Percentiles rank a stretch among this genome's conserved stretches.
These are phyloP conservation scores for Microhierax caerulescens DNA, from an alignment of 2,797 vertebrate species.

Conservation along the genomic window DNA sequence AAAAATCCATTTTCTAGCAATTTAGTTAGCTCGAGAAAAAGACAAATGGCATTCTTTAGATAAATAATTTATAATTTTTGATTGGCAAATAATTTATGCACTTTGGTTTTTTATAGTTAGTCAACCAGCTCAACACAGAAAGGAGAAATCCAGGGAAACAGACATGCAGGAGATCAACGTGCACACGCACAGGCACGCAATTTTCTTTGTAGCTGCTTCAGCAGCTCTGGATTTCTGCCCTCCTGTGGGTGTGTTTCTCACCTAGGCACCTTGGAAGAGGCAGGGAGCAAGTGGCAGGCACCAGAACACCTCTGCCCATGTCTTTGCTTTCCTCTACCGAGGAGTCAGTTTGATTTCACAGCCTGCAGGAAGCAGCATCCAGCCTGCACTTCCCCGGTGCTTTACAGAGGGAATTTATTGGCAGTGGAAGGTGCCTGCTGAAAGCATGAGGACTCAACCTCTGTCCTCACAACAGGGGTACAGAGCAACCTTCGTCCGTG, in stretches of 20 bases:
- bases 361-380: not conserved
- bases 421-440: not conserved
- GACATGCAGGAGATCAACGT: not conserved
- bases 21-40: not conserved
- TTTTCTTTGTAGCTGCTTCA: not conserved
- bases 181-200: not conserved
- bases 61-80: not conserved
- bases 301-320: not conserved
- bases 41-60: not conserved
- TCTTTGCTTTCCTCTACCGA: not conserved
- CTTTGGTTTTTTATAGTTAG: not conserved
- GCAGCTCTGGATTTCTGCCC: not conserved
- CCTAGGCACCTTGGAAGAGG: not conserved
- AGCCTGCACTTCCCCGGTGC: not conserved
- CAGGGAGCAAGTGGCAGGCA: not conserved
- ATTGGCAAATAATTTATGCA: not conserved
- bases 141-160: not conserved
- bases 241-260: not conserved
- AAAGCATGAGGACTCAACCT: not conserved
- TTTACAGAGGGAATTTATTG: not conserved
- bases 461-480: not conserved
- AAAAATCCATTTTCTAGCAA: not conserved
- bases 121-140: not conserved
- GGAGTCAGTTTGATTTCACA: not conserved
- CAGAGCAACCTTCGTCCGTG: not conserved